Evolutionary conservation across 2,888 invertebrate species (phyloP).

Genomic region (Apoda limacodes): DNA sequence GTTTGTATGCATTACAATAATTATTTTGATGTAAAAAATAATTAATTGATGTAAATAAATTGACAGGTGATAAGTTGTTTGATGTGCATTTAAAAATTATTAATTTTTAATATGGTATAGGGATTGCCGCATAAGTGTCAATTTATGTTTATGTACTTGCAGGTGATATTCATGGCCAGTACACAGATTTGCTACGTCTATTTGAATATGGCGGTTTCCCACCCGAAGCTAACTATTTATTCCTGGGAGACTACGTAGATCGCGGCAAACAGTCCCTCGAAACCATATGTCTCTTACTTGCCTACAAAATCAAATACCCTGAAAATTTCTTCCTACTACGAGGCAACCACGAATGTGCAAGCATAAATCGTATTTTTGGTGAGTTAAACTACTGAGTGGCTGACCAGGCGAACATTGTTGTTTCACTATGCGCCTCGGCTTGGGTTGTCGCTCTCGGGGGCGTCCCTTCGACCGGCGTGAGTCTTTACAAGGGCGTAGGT

Average conservation of each 20-base stretch:
- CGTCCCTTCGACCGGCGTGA: no score
- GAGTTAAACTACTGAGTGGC: no score
- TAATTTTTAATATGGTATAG: no score
- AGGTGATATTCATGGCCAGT: constrained; percentile 99
- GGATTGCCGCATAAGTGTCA: no score
- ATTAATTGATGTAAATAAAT: no score
- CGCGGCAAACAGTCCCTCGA: constrained; percentile 92
- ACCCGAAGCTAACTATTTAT: constrained; percentile 98
- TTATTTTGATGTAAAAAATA: no score
- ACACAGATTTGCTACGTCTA: constrained; percentile 95
- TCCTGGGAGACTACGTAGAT: constrained; percentile 91
- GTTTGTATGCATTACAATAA: no score
- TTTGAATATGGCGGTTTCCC: constrained; percentile 99
- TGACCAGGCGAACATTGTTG: not conserved
- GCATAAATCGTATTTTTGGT: constrained; percentile 99
- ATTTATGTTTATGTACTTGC: constrained; percentile 30
- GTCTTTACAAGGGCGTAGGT: no score
- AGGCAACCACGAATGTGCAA: constrained; percentile 96
- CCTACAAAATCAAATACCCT: constrained; percentile 97
- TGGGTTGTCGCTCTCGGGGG: no score
- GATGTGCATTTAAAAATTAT: no score
- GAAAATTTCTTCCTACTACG: constrained; percentile 95
- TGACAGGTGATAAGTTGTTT: no score
- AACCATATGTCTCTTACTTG: constrained; percentile 96
- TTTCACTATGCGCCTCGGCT: not conserved